These are phyloP conservation scores for Phoeniculus purpureus DNA, from an alignment of 2,797 vertebrate species.

Conservation along the genomic window DNA sequence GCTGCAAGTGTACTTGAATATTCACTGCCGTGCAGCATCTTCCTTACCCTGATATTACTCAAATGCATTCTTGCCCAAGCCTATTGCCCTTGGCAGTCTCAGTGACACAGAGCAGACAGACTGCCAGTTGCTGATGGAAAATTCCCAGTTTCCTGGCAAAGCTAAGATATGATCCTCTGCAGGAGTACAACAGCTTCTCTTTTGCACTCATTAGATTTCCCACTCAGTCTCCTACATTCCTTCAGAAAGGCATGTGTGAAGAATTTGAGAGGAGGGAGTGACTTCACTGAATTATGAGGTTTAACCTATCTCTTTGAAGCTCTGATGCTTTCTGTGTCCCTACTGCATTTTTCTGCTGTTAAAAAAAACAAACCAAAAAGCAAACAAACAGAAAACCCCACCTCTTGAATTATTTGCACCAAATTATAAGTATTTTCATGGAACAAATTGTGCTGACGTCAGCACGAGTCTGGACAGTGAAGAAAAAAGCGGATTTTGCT, in stretches of 20 bases:
- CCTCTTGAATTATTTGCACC: neutral
- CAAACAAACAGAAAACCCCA: neutral
- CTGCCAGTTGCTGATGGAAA: slow-evolving; percentile 47
- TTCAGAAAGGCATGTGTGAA: neutral
- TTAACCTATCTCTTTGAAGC: neutral
- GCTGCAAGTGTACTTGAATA: neutral
- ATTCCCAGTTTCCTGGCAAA: slow-evolving; percentile 39
- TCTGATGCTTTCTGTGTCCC: neutral
- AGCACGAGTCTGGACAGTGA: neutral
- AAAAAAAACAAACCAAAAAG: fast-evolving
- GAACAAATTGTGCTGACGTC: neutral
- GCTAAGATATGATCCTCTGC: neutral
- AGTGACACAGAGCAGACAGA: slow-evolving; percentile 21
- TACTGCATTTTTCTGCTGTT: neutral
- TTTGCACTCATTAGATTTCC: neutral
- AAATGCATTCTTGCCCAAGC: slow-evolving; percentile 12
- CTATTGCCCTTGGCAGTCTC: slow-evolving; percentile 25
- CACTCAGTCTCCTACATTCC: neutral
- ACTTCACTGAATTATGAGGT: neutral
- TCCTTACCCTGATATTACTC: slow-evolving; percentile 30
- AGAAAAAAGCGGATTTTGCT: neutral
- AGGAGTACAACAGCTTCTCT: neutral
- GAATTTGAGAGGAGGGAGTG: neutral
- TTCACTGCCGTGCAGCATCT: neutral
- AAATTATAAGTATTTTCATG: neutral